These are phyloP conservation scores for Drosophila pegasa DNA, from an alignment of 2,888 invertebrate species.

Conservation along the genomic window DNA sequence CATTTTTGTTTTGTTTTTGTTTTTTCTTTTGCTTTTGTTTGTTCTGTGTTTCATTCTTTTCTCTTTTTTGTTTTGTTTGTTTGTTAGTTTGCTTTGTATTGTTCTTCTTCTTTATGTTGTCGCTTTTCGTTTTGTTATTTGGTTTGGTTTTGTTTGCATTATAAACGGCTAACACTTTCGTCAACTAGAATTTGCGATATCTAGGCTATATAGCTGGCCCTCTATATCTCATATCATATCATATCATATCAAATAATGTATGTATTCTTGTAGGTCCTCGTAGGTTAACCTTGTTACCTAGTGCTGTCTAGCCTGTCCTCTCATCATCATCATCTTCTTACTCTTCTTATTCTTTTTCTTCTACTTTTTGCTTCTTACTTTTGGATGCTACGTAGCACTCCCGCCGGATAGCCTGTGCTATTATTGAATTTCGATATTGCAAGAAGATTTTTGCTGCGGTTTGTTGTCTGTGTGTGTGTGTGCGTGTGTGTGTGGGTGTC, in stretches of 20 bases:
- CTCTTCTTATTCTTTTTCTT: not conserved
- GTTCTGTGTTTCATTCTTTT: slow-evolving; percentile 66
- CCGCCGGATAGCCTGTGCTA: slow-evolving; percentile 18
- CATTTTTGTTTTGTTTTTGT: slow-evolving; percentile 59
- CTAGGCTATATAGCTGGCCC: slow-evolving; percentile 71
- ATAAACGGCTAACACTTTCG: slow-evolving; percentile 46
- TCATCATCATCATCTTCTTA: not conserved
- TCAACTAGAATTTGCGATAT: slow-evolving; percentile 60
- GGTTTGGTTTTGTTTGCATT: slow-evolving; percentile 20
- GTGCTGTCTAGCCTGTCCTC: slow-evolving; percentile 35
- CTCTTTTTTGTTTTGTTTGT: slow-evolving; percentile 51
- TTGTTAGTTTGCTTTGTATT: slow-evolving; percentile 34
- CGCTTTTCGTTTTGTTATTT: slow-evolving; percentile 56
- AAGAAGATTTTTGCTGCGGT: slow-evolving; percentile 21
- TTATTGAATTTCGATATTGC: slow-evolving; percentile 33
- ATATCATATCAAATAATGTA: slow-evolving; percentile 54
- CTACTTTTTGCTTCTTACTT: not conserved
- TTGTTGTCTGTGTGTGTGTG: slow-evolving; percentile 26
- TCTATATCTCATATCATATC: slow-evolving; percentile 41
- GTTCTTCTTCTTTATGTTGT: slow-evolving; percentile 43
- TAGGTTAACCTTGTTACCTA: slow-evolving; percentile 41
- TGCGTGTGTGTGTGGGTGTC: slow-evolving; percentile 28
- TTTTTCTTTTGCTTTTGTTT: slow-evolving; percentile 26
- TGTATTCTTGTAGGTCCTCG: slow-evolving; percentile 29
- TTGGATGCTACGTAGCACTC: slow-evolving; percentile 22